Conservation (phyloP, 2,113 vertebrate species). For the Corythaeola cristata region DNA sequence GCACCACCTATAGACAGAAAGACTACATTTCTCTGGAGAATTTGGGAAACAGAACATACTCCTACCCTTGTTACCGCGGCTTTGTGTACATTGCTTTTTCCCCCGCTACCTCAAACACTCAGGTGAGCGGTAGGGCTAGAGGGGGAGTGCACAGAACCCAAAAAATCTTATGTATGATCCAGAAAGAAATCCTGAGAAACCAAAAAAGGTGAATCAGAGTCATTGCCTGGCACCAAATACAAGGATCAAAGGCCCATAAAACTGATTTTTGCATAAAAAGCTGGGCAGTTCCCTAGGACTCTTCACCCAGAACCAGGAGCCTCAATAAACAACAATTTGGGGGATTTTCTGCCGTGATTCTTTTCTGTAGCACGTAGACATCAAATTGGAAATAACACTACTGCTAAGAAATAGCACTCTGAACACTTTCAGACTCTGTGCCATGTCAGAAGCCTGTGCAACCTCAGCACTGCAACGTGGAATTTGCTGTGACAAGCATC, state of each 20-base stretch:
- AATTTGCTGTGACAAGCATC: not conserved
- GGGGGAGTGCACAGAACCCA: not conserved
- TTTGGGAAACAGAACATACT: not conserved
- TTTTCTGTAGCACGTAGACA: not conserved
- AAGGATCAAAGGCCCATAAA: not conserved
- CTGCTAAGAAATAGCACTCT: not conserved
- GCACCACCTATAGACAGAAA: conserved; percentile 49
- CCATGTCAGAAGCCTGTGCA: not conserved
- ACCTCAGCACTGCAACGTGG: not conserved
- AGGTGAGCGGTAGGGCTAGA: not conserved
- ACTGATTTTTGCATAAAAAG: not conserved
- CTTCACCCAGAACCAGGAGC: not conserved
- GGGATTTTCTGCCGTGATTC: not conserved
- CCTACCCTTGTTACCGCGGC: rapidly evolving
- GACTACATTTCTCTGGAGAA: not conserved
- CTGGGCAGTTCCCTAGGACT: not conserved
- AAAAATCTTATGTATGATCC: not conserved
- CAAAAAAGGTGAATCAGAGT: not conserved
- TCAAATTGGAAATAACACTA: not conserved
- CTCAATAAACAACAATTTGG: not conserved
- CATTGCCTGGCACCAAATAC: not conserved
- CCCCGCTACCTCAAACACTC: rapidly evolving
- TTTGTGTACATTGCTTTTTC: rapidly evolving
- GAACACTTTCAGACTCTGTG: not conserved
- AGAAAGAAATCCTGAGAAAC: not conserved